Evolutionary conservation across 2,113 vertebrate genomes (phyloP), one percentile per base, ranked within the genome.

Genomic region (Beaufortia kweichowensis): DNA sequence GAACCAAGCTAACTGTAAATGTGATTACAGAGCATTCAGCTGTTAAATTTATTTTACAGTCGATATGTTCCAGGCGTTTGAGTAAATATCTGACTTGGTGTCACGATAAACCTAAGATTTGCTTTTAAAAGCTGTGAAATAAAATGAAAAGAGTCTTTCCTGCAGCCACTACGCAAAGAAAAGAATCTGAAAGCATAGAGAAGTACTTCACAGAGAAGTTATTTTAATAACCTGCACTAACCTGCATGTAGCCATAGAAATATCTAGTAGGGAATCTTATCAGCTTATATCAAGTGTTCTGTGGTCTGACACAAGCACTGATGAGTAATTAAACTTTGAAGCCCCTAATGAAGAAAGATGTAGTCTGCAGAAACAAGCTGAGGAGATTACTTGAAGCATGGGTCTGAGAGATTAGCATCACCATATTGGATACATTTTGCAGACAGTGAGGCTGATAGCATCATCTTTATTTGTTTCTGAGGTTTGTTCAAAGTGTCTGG

Each of bases 261-360:
- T 46, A 41, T 68, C 46, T 75, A 75, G 62, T 65, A 17, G 43
- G 43, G 4, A 17, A 46, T 46, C 12, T 14, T 46, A 15, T 46
- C 43, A 46, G 43, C 43, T 46, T 46, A 46, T 59, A 73, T 62
- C 24, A 43, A 65, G 55, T 39, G 61, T 39, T 65, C 64, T 78
- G 70, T 46, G 71, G 41, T 69, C 23, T 82, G 77, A 76, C 66
- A 76, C 72, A 76, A 76, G 72, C 72, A 31, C 62, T 72, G 59
- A 64, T 61, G 41, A 75, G 65, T 66, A 71, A 76, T 76, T 82
- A 76, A 39, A 63, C 24, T 28, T 65, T 35, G 48, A 70, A 21
- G 26, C 28, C 12, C 35, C 48, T 79, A 73, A 82, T 79, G 61
- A 79, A 77, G 73, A 82, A 56, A 55, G 61, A 76, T 79, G 53